Percentiles rank a stretch among this genome's conserved stretches.
phyloP scores from a whole-genome alignment of 2,888 invertebrate genomes.

The Poecilus cupreus region DNA sequence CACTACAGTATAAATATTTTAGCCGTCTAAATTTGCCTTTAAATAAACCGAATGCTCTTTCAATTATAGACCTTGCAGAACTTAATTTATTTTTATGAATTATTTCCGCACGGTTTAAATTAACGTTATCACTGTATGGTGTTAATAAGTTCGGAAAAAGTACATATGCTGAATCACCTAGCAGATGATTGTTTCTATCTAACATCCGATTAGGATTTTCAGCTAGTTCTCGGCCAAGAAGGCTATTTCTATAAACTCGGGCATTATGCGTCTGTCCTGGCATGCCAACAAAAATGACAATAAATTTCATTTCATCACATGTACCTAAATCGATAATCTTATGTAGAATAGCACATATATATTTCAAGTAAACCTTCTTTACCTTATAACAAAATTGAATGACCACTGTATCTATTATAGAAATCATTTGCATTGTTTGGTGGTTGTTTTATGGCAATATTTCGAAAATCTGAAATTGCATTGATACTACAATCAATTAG shows the following conservation, averaged over 20 bases:
- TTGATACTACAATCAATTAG: too few species aligned
- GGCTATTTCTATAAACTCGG: neutral
- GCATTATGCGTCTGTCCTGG: neutral
- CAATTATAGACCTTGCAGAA: neutral
- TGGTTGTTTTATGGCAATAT: neutral
- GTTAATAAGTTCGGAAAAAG: neutral
- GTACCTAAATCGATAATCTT: neutral
- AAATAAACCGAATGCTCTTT: constrained; percentile 1
- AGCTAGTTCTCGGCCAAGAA: neutral
- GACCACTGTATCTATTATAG: neutral
- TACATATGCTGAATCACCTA: neutral
- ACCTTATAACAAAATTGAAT: neutral
- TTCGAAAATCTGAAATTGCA: too few species aligned
- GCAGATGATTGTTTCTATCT: neutral
- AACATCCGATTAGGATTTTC: neutral
- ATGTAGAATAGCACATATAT: neutral
- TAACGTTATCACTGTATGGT: neutral
- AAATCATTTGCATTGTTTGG: neutral
- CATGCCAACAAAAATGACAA: neutral
- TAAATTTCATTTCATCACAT: neutral
- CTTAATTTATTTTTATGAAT: neutral
- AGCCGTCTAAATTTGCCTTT: constrained; percentile 1
- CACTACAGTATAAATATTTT: neutral
- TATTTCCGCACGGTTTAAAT: neutral
- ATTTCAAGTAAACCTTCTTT: neutral